These are phyloP conservation scores for Rhingia rostrata DNA, from an alignment of 2,888 invertebrate species.

Conservation along the genomic window DNA sequence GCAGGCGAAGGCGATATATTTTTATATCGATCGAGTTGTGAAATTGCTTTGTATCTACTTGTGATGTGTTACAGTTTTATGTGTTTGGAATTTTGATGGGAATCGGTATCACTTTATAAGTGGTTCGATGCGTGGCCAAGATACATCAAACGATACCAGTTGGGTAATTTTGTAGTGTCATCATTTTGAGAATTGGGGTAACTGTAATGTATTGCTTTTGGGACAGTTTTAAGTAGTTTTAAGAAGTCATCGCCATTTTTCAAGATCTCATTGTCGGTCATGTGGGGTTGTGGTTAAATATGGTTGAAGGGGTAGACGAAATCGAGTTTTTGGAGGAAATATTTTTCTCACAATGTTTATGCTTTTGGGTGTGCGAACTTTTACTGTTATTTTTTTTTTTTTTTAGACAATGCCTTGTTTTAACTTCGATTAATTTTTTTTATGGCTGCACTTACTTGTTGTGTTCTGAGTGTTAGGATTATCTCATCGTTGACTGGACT, in stretches of 20 bases:
- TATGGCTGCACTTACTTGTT: no score
- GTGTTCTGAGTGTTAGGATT: no score
- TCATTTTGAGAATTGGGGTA: constrained; percentile 61
- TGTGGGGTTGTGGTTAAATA: no score
- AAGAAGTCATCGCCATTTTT: constrained; percentile 38
- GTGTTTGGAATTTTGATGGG: constrained; percentile 12
- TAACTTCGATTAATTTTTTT: no score
- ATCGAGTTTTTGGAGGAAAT: no score
- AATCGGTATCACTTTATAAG: constrained; percentile 46
- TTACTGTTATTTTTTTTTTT: no score
- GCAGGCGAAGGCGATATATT: constrained; percentile 33
- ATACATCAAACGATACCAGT: constrained; percentile 32
- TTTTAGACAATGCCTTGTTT: no score
- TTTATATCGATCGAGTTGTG: constrained; percentile 49
- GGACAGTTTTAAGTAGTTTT: constrained; percentile 39
- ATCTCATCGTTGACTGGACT: no score
- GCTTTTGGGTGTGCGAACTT: no score
- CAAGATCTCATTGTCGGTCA: background rate
- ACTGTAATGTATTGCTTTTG: constrained; percentile 54
- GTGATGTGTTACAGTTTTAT: background rate
- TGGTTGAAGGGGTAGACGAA: no score
- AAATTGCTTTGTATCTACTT: constrained; percentile 29
- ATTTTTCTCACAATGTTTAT: no score
- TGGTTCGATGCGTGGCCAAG: background rate
- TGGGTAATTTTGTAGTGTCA: constrained; percentile 52